phyloP scores from a whole-genome alignment of 1,140 invertebrate species.

The Odontomachus brunneus region DNA sequence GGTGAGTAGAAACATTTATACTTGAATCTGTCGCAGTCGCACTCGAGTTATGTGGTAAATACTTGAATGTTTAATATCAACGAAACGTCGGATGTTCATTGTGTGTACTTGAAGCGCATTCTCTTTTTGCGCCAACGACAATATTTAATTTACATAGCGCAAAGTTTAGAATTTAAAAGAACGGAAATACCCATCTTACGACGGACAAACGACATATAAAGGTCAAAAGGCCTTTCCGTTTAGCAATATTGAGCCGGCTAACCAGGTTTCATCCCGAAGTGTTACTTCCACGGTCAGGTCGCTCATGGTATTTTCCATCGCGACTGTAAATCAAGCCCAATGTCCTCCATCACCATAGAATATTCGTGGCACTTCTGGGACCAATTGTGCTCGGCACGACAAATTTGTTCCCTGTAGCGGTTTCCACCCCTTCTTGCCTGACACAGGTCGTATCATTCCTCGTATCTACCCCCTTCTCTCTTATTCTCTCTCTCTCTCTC shows the following conservation, averaged over 20 bases:
- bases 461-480: conserved; percentile 45
- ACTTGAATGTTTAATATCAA: not conserved
- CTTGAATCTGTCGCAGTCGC: not conserved
- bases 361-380: conserved; percentile 66
- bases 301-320: conserved; percentile 26
- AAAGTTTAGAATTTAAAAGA: not conserved
- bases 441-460: conserved; percentile 48
- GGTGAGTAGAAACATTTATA: conserved; percentile 88
- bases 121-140: not conserved
- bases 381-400: conserved; percentile 61
- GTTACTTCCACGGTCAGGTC: conserved; percentile 4
- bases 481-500: too few relatives aligned
- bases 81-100: not conserved
- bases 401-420: conserved; percentile 62
- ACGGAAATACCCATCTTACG: not conserved
- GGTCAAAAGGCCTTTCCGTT: not conserved
- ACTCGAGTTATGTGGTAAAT: not conserved
- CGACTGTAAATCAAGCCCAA: conserved; percentile 62
- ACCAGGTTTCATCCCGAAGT: conserved; percentile 32
- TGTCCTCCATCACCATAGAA: conserved; percentile 38
- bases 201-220: not conserved
- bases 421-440: conserved; percentile 39
- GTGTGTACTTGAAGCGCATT: not conserved
- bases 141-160: not conserved
- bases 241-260: not conserved